Percentiles rank a stretch among this genome's conserved stretches.
Evolutionary conservation across 2,888 invertebrate genomes (phyloP).

Genomic region (Lucinisca nassula): DNA sequence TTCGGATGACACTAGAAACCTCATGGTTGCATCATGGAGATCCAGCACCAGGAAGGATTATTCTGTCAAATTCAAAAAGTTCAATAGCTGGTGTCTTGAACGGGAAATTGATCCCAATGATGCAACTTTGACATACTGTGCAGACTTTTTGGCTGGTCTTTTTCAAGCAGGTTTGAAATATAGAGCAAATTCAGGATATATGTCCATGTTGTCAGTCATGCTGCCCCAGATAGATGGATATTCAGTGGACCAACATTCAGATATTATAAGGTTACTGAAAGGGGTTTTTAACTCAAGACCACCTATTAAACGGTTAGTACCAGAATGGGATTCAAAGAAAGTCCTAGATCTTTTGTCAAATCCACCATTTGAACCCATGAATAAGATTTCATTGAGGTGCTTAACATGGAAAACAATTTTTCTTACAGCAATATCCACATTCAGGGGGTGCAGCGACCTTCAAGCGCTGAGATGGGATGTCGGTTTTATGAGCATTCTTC

Average conservation of each 20-base stretch:
- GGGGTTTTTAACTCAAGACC: constrained; percentile 19
- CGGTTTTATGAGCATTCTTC: neutral
- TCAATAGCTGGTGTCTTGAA: constrained; percentile 62
- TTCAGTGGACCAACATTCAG: constrained; percentile 24
- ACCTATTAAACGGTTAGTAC: constrained; percentile 24
- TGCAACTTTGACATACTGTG: constrained; percentile 46
- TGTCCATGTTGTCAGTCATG: constrained; percentile 34
- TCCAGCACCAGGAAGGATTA: constrained; percentile 61
- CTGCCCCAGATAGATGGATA: constrained; percentile 1
- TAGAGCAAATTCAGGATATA: constrained; percentile 21
- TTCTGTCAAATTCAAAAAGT: constrained; percentile 40
- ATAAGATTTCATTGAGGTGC: neutral
- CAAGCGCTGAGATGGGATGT: neutral
- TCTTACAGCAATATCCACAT: constrained; percentile 18
- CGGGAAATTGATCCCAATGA: constrained; percentile 52
- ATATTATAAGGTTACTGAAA: constrained; percentile 18
- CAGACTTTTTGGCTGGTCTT: constrained; percentile 37
- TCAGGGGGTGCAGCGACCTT: neutral
- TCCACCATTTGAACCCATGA: constrained; percentile 16
- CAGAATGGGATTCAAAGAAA: constrained; percentile 38
- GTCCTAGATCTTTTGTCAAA: constrained; percentile 23
- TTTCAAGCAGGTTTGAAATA: constrained; percentile 19
- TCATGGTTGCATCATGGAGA: constrained; percentile 57
- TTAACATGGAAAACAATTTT: too few relatives aligned
- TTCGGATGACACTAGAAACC: constrained; percentile 54